Evolutionary conservation across 2,797 vertebrate species (phyloP).

Genomic region (Oryzias dopingdopingensis): DNA sequence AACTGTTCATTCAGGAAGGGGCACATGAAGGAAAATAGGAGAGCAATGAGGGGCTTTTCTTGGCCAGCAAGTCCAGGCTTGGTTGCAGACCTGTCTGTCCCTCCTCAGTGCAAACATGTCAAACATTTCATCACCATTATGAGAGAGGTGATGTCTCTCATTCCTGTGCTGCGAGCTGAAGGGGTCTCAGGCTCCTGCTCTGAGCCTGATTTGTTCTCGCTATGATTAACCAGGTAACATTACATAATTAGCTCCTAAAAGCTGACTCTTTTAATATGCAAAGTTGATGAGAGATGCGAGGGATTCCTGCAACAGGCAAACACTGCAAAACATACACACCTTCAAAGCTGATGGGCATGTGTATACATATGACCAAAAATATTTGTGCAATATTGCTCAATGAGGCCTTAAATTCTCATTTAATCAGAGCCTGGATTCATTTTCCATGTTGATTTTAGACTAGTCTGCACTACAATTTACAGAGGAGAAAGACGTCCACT

Average conservation of each 20-base stretch:
- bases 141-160: slow-evolving; percentile 41
- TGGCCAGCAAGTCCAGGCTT: slow-evolving; percentile 77
- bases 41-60: slow-evolving; percentile 69
- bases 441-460: slow-evolving; percentile 41
- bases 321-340: slow-evolving; percentile 34
- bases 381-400: slow-evolving; percentile 50
- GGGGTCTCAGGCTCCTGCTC: slow-evolving; percentile 28
- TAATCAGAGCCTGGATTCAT: slow-evolving; percentile 39
- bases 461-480: slow-evolving; percentile 43
- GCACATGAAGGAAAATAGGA: slow-evolving; percentile 56
- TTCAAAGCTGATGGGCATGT: slow-evolving; percentile 42
- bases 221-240: slow-evolving; percentile 39
- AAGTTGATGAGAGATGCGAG: slow-evolving; percentile 39
- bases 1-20: slow-evolving; percentile 54
- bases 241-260: slow-evolving; percentile 46
- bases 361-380: slow-evolving; percentile 55
- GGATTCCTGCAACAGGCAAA: slow-evolving; percentile 34
- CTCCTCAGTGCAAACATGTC: slow-evolving; percentile 74
- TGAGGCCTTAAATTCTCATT: slow-evolving; percentile 43
- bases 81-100: slow-evolving; percentile 71
- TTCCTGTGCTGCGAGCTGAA: slow-evolving; percentile 47
- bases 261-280: slow-evolving; percentile 46
- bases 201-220: slow-evolving; percentile 36
- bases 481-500: slow-evolving; percentile 44
- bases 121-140: slow-evolving; percentile 72